Evolutionary conservation across 2,797 vertebrate genomes (phyloP).

Genomic region (Neosilurus mollespiculum): DNA sequence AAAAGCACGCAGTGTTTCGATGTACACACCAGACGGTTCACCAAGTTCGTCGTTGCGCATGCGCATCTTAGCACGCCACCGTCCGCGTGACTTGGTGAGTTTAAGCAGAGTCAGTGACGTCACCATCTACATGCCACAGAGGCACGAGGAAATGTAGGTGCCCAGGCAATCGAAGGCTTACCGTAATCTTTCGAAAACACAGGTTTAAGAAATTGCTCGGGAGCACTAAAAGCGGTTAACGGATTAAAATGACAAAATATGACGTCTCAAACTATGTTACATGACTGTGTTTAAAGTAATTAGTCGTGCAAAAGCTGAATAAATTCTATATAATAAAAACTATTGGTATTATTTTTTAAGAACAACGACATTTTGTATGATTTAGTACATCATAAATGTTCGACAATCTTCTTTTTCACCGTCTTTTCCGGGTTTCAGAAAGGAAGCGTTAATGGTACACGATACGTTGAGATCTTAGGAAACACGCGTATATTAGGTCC

Average conservation of each 20-base stretch:
- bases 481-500: conserved; percentile 1
- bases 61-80: conserved; percentile 41
- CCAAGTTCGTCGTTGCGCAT: conserved; percentile 22
- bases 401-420: neutral
- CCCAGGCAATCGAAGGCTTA: conserved; percentile 3
- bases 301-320: neutral
- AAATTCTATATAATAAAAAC: neutral
- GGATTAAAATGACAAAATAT: neutral
- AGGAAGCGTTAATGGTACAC: neutral
- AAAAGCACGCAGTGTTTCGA: neutral
- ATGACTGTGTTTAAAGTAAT: neutral
- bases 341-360: neutral
- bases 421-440: neutral
- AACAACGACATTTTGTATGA: neutral
- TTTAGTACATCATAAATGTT: neutral
- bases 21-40: neutral
- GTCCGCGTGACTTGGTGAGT: conserved; percentile 47
- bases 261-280: neutral
- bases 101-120: conserved; percentile 27
- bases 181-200: conserved; percentile 15
- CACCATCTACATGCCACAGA: conserved; percentile 26
- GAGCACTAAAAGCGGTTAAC: neutral
- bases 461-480: neutral
- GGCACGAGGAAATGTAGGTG: conserved; percentile 51
- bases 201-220: neutral